Evolutionary conservation across 35 echinoderm and acorn worm species (phyloP), one percentile per base, ranked within the genome.

Genomic region (Ophioderma brevispina): DNA sequence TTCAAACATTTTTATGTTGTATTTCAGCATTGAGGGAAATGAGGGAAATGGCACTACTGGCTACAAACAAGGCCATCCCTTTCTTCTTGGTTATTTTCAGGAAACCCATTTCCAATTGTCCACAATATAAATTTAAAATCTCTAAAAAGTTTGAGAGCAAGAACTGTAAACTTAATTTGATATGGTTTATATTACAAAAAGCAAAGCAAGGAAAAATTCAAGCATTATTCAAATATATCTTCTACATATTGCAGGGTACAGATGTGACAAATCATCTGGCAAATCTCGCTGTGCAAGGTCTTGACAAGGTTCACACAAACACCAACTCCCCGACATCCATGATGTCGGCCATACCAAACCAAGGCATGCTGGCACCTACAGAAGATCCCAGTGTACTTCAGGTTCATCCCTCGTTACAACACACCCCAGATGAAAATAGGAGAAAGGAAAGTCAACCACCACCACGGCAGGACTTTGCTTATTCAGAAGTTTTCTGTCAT

Each of bases 401-500:
- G 97, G 0, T 99, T 99, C 82, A 95, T 93, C 32, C 97, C 97
- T 4, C 92, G 97, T 32, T 99, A 93, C 82, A 95, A 79, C 90
- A 88, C 78, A 19, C 55, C 90, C 25, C 82, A 70, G 55, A 88
- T 95, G 76, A 94, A n/a, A n/a, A n/a, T n/a, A n/a, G 5, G 95
- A 94, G 97, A 99, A 99, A 76, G 88, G 97, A 14, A 99, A 87
- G 87, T 1, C 87, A 78, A n/a, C 93, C 93, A 39, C 93, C 97
- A 19, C 97, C 97, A 4, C 76, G 97, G 36, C 97, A 99, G 76
- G 97, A 99, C 88, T 99, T 93, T 93, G 94, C 94, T 84, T 99
- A 23, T 99, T 92, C 88, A 95, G 91, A 87, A 99, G 21, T 93
- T 99, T 86, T 84, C 80, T 18, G 92, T 92, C 46, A 89, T 99